Evolutionary conservation across 2,797 vertebrate genomes (phyloP).

Genomic region (Neomorphus geoffroyi): DNA sequence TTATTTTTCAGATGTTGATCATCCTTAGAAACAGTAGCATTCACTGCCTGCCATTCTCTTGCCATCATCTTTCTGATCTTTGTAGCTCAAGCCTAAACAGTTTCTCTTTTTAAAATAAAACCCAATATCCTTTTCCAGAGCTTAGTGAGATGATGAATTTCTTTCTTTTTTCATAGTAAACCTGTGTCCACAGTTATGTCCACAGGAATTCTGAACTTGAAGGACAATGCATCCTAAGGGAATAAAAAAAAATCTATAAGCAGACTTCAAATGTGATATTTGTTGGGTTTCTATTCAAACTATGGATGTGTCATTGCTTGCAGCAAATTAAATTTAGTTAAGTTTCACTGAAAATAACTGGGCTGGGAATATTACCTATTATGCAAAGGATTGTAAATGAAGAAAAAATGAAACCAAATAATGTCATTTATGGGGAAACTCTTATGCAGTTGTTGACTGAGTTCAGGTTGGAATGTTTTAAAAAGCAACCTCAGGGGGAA

Average conservation of each 20-base stretch:
- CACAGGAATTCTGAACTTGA: neutral
- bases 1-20: neutral
- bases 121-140: neutral
- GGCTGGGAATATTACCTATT: conserved; percentile 40
- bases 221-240: neutral
- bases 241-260: neutral
- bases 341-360: conserved; percentile 61
- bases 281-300: conserved; percentile 24
- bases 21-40: neutral
- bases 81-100: neutral
- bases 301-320: neutral
- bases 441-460: neutral
- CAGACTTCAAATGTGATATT: neutral
- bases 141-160: neutral
- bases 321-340: conserved; percentile 53
- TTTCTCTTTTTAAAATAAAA: neutral
- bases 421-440: conserved; percentile 21
- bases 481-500: neutral
- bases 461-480: neutral
- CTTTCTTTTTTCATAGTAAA: neutral
- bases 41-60: neutral
- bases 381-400: conserved; percentile 53
- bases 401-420: conserved; percentile 58
- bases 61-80: neutral
- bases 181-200: neutral